Base-by-base conservation (phyloP, 2,797 vertebrate genomes). In the Scomberomorus guttatus region DNA sequence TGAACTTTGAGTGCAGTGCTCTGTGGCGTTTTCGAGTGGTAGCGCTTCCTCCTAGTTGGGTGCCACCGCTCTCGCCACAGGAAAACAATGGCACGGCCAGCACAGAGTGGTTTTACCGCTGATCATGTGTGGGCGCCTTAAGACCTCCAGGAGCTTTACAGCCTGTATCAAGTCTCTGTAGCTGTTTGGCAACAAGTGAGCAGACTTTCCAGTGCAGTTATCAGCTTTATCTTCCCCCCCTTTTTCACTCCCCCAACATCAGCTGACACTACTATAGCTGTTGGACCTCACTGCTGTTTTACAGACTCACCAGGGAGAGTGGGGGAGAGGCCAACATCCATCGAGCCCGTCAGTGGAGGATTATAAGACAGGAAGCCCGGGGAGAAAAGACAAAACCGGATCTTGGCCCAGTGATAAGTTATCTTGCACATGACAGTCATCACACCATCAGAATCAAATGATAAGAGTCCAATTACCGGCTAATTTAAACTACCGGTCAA, bases 401-500 rank as follows among this genome's bases (percentile, higher is more conserved):
- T 88, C 77, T 68, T 34, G 50, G 75, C 58, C 56, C 15, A 10
- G 34, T 72, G 84, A 89, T 92, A 88, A 87, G 68, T 82, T 79
- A 70, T 65, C 82, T 75, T 32, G 52, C 58, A 72, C 86, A 52
- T 50, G 34, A 70, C 77, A 81, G 84, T 81, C 77, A 84, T 90
- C 90, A 87, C 75, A 83, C 82, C 79, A 63, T 86, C 79, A 60
- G 74, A 92, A 93, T 92, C 76, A 90, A 94, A 92, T 89, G 88
- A 94, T 91, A 92, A 88, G 88, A 93, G 90, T 93, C 87, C 90
- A 92, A 89, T 92, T 93, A 90, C 86, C 80, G 70, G 76, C 74
- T 88, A 83, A 94, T 90, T 91, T 88, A 89, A 89, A 90, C 18
- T 63, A 62, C 11, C 2, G 50, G 72, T 85, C 80, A 89, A 85